phyloP scores from a whole-genome alignment of 2,888 invertebrate species.

The Perizoma flavofasciatum region DNA sequence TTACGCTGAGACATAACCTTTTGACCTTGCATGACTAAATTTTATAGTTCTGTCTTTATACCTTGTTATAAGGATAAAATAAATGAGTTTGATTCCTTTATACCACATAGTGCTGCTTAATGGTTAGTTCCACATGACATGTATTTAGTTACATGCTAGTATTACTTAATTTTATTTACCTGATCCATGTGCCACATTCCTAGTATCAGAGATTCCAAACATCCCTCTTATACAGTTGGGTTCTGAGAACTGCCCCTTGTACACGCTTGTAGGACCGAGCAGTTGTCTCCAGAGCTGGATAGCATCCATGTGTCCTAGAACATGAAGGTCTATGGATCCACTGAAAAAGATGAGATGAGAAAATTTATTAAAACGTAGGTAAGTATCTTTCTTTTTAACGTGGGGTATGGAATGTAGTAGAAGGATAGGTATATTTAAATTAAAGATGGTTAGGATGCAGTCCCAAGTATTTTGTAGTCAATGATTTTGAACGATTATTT shows the following conservation, averaged over 20 bases:
- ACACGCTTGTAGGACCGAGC: constrained; percentile 96
- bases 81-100: too few relatives aligned
- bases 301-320: constrained; percentile 90
- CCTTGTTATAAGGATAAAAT: too few relatives aligned
- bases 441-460: too few relatives aligned
- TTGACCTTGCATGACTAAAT: too few relatives aligned
- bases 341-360: constrained; percentile 77
- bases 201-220: constrained; percentile 96
- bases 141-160: too few relatives aligned
- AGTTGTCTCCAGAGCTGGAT: constrained; percentile 91
- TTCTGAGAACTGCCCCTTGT: constrained; percentile 89
- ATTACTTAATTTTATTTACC: constrained; percentile 56
- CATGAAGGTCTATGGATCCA: constrained; percentile 92
- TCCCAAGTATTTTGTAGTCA: constrained; percentile 4
- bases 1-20: too few relatives aligned
- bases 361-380: background rate
- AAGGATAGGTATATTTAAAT: too few relatives aligned
- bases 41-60: too few relatives aligned
- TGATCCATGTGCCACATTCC: constrained; percentile 97
- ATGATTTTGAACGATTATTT: background rate
- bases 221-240: constrained; percentile 91
- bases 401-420: too few relatives aligned
- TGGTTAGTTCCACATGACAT: too few relatives aligned
- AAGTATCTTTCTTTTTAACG: too few relatives aligned
- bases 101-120: too few relatives aligned